Evolutionary conservation across 2,113 vertebrate genomes (phyloP), one percentile per base, ranked within the genome.

Genomic region (Eptesicus fuscus): DNA sequence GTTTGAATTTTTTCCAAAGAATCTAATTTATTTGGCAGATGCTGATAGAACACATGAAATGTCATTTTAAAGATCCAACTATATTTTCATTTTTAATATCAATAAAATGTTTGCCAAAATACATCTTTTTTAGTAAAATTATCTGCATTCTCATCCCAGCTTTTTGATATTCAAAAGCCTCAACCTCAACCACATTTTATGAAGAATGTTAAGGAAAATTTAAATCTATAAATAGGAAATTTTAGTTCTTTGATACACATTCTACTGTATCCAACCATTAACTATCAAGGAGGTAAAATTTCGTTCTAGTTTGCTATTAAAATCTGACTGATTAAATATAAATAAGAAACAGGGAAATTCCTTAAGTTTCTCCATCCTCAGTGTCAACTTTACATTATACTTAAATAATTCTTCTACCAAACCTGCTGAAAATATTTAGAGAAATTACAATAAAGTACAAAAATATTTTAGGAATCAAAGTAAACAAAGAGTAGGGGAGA

Each of bases 11-110:
- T 84, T 94, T 91, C 93, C 89, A 85, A 86, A 80, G 73, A 95
- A 88, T 83, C n/a, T 93, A 37, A 93, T 94, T 94, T 94, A 78
- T 83, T 96, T 96, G 92, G 91, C 91, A 93, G 73, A 53, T 61
- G 83, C 42, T 25, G 42, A 37, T 77, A 93, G 70, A 80, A 93
- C 70, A 89, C 59, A 70, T 94, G 91, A 94, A 93, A 77, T 96
- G 84, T 88, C 88, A 78, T 83, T 87, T 95, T 82, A 92, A 95
- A 96, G 69, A 25, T 88, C 77, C 23, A 85, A 74, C 76, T 95
- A 6, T 94, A 82, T 96, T 96, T 96, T 90, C 13, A 70, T 85
- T 96, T 96, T 70, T 71, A 86, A 71, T 76, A 88, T 90, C 90
- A 94, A 84, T 90, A 94, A 91, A 88, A 69, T 74, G 2, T 32